Conservation (phyloP, 1,140 invertebrate genomes). For the Aphaenogaster ashmeadi region DNA sequence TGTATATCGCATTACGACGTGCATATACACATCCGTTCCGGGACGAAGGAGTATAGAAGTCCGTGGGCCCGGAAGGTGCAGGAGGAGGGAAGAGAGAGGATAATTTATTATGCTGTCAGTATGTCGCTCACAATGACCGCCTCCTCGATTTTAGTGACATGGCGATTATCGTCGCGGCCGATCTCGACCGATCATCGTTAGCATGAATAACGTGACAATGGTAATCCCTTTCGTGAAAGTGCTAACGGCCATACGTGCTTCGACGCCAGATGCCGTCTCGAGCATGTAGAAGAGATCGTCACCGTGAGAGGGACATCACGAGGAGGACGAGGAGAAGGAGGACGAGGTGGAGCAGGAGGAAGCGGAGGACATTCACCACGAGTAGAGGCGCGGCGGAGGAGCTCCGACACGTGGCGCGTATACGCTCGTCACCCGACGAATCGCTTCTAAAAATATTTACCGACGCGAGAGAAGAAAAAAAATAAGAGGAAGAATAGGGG, state of each 20-base stretch:
- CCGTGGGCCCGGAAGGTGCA: not conserved
- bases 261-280: slow-evolving; percentile 78
- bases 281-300: slow-evolving; percentile 75
- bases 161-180: slow-evolving; percentile 83
- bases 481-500: slow-evolving; percentile 25
- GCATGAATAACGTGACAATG: slow-evolving; percentile 86
- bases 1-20: slow-evolving; percentile 72
- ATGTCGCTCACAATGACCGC: slow-evolving; percentile 85
- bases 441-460: slow-evolving; percentile 77
- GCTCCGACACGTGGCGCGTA: slow-evolving; percentile 75
- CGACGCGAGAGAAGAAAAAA: slow-evolving; percentile 19
- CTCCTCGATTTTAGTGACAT: slow-evolving; percentile 85
- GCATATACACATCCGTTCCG: slow-evolving; percentile 31
- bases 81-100: slow-evolving; percentile 67
- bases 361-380: slow-evolving; percentile 70
- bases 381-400: slow-evolving; percentile 42
- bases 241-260: slow-evolving; percentile 76
- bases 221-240: slow-evolving; percentile 82
- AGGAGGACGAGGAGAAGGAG: slow-evolving; percentile 29
- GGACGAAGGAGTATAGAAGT: slow-evolving; percentile 35
- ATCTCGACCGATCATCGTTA: slow-evolving; percentile 86
- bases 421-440: slow-evolving; percentile 68
- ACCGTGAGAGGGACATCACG: slow-evolving; percentile 62
- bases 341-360: slow-evolving; percentile 30
- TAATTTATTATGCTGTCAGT: slow-evolving; percentile 87